These are phyloP conservation scores for Campoletis sonorensis DNA, from an alignment of 1,140 invertebrate species.

Conservation along the genomic window DNA sequence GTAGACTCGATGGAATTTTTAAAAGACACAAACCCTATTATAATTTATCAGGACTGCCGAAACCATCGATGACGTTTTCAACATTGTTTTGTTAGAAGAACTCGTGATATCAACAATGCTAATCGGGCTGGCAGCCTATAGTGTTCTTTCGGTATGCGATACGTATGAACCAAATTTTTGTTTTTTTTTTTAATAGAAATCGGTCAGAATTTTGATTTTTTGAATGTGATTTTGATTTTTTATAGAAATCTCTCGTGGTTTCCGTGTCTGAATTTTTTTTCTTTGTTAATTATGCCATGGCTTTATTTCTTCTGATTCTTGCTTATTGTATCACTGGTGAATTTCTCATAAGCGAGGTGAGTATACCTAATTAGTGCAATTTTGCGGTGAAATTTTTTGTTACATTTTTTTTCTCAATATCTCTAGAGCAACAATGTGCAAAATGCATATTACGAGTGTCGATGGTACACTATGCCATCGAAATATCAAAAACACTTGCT, in stretches of 20 bases:
- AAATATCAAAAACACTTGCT: slow-evolving; percentile 52
- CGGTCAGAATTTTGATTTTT: background rate
- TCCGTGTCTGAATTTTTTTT: slow-evolving; percentile 28
- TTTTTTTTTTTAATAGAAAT: background rate
- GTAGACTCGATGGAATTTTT: too few relatives aligned
- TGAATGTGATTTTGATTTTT: slow-evolving; percentile 16
- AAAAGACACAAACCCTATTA: too few relatives aligned
- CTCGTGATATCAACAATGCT: slow-evolving; percentile 37
- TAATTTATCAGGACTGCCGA: background rate
- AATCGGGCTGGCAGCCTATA: slow-evolving; percentile 39
- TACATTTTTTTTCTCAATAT: background rate
- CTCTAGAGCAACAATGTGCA: slow-evolving; percentile 51
- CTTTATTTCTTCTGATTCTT: background rate
- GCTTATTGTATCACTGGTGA: slow-evolving; percentile 37
- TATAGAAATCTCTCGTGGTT: slow-evolving; percentile 4
- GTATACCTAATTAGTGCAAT: too few relatives aligned
- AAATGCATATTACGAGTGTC: slow-evolving; percentile 55
- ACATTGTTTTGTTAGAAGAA: slow-evolving; percentile 37
- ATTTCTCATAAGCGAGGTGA: slow-evolving; percentile 38
- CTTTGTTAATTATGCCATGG: background rate
- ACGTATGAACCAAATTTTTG: background rate
- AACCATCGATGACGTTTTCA: slow-evolving; percentile 33
- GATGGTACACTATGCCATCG: slow-evolving; percentile 52
- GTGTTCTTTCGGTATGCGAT: slow-evolving; percentile 37
- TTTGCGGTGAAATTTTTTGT: background rate